These are phyloP conservation scores for Oryzias javanicus DNA, from an alignment of 2,113 vertebrate genomes.

Conservation along the genomic window DNA sequence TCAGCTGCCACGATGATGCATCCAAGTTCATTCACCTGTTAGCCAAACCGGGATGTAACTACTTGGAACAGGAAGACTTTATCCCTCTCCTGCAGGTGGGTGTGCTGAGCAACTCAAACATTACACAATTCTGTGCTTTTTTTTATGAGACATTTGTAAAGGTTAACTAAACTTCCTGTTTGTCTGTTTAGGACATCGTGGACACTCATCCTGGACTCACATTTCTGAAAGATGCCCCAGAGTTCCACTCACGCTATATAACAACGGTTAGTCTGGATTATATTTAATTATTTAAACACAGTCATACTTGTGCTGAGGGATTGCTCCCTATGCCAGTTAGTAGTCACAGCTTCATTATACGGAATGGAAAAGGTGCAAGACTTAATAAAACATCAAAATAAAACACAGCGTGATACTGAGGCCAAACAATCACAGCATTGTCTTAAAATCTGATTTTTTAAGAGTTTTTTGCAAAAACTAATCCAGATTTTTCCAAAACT, in stretches of 20 bases:
- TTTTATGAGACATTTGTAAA: not conserved
- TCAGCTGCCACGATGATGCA: slow-evolving; percentile 90
- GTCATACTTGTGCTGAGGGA: too few species aligned
- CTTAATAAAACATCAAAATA: too few species aligned
- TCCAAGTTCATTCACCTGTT: slow-evolving; percentile 89
- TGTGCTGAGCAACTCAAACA: not conserved
- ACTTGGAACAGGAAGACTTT: slow-evolving; percentile 94
- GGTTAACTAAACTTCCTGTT: not conserved
- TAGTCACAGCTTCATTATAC: too few species aligned
- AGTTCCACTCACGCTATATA: slow-evolving; percentile 98
- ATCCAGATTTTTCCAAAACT: too few species aligned
- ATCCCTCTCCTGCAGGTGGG: slow-evolving; percentile 94
- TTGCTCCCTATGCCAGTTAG: too few species aligned
- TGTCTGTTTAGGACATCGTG: slow-evolving; percentile 86
- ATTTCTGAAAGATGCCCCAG: slow-evolving; percentile 97
- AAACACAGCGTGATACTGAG: too few species aligned
- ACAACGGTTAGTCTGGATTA: slow-evolving; percentile 82
- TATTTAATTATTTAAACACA: not conserved
- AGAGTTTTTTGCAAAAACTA: too few species aligned
- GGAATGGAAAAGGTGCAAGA: too few species aligned
- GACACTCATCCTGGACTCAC: slow-evolving; percentile 96
- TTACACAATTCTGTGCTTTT: not conserved
- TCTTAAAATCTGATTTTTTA: too few species aligned
- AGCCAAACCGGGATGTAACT: slow-evolving; percentile 86
- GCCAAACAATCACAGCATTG: too few species aligned